Evolutionary conservation across 2,888 invertebrate genomes (phyloP).

Genomic region (Ecliptopera silaceata): DNA sequence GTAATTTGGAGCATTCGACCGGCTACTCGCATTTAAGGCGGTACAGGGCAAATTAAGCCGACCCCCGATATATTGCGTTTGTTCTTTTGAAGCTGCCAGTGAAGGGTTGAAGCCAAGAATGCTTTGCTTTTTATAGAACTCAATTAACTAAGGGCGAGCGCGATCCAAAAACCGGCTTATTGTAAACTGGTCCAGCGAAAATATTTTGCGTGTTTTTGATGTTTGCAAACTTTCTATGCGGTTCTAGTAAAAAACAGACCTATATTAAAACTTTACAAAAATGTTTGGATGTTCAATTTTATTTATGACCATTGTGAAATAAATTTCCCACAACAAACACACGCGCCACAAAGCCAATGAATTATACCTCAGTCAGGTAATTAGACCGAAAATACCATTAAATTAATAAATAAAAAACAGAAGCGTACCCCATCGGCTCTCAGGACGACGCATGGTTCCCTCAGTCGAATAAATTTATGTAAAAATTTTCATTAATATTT

Average conservation of each 20-base stretch:
- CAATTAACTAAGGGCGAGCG: conserved; percentile 60
- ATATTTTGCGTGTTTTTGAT: conserved; percentile 13
- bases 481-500: conserved; percentile 84
- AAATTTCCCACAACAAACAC: conserved; percentile 65
- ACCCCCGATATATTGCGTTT: conserved; percentile 82
- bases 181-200: conserved; percentile 20
- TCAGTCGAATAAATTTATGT: conserved; percentile 83
- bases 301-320: conserved; percentile 23
- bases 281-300: background rate
- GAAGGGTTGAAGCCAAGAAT: conserved; percentile 83
- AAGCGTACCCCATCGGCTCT: conserved; percentile 68
- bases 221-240: background rate
- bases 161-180: conserved; percentile 22
- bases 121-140: conserved; percentile 81
- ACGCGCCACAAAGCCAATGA: conserved; percentile 73
- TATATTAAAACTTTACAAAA: background rate
- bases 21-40: conserved; percentile 77
- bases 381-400: conserved; percentile 83
- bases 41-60: conserved; percentile 79
- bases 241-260: too few species aligned
- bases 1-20: conserved; percentile 78
- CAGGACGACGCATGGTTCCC: conserved; percentile 72
- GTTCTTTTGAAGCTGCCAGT: conserved; percentile 80
- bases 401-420: conserved; percentile 83
- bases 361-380: conserved; percentile 81